Conservation (phyloP, 2,113 vertebrate species). For the Pygoscelis adeliae region DNA sequence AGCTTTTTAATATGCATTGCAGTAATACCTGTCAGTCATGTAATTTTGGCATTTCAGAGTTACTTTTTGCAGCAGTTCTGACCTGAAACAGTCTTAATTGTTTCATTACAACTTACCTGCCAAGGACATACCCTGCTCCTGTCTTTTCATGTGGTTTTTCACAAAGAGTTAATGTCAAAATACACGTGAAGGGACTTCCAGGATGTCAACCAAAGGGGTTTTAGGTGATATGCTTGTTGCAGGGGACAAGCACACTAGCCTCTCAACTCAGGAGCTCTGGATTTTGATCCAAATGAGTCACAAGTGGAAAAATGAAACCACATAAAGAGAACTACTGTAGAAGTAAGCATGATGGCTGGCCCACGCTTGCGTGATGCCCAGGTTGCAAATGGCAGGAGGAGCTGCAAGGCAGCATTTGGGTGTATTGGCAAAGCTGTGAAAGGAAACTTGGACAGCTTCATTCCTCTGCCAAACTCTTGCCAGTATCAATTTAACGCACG, state of each 20-base stretch:
- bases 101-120: neutral
- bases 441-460: neutral
- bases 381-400: neutral
- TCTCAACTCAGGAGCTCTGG: neutral
- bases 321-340: neutral
- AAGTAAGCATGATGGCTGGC: neutral
- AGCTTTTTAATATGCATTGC: neutral
- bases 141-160: neutral
- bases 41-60: neutral
- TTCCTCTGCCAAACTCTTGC: neutral
- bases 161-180: neutral
- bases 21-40: neutral
- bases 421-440: neutral
- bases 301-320: neutral
- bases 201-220: neutral
- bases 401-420: neutral
- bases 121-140: neutral
- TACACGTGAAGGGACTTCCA: fast-evolving
- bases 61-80: conserved; percentile 20
- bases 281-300: neutral
- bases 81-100: neutral
- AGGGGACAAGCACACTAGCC: neutral
- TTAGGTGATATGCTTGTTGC: neutral
- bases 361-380: neutral
- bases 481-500: neutral